phyloP scores from a whole-genome alignment of 2,888 invertebrate genomes.

The Megastigmus dorsalis region DNA sequence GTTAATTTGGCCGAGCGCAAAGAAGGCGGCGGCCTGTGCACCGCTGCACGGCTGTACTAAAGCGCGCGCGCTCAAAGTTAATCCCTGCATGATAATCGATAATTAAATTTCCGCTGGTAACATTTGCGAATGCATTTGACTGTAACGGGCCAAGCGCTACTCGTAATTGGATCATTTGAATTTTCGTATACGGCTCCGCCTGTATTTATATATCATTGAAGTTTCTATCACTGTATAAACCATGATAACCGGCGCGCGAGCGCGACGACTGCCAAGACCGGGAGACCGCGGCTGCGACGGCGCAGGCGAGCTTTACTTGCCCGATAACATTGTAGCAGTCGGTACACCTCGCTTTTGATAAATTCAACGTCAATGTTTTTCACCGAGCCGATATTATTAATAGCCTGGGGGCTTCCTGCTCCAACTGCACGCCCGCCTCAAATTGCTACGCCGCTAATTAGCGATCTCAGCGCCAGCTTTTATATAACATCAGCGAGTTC shows the following conservation, averaged over 20 bases:
- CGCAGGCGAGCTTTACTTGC: too few relatives aligned
- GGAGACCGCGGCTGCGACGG: too few relatives aligned
- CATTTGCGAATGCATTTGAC: constrained; percentile 36
- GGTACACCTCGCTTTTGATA: constrained; percentile 21
- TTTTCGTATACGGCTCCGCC: constrained; percentile 7
- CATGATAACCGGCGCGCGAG: constrained; percentile 36
- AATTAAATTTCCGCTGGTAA: constrained; percentile 32
- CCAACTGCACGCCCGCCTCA: neutral
- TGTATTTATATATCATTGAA: constrained; percentile 45
- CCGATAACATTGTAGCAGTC: constrained; percentile 50
- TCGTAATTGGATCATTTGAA: constrained; percentile 48
- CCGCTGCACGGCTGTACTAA: too few relatives aligned
- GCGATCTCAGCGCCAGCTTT: neutral
- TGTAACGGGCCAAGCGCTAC: constrained; percentile 16
- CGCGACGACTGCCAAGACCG: neutral
- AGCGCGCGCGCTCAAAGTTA: neutral
- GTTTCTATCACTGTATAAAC: constrained; percentile 43
- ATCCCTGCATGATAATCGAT: constrained; percentile 30
- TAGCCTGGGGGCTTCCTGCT: neutral
- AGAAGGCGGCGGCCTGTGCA: too few relatives aligned
- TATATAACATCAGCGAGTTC: constrained; percentile 18
- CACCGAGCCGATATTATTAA: neutral
- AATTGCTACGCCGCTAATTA: constrained; percentile 29
- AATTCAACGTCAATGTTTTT: constrained; percentile 40
- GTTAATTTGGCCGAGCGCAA: constrained; percentile 15